phyloP scores from a whole-genome alignment of 2,797 vertebrate genomes.

The Zenarchopterus dispar region DNA sequence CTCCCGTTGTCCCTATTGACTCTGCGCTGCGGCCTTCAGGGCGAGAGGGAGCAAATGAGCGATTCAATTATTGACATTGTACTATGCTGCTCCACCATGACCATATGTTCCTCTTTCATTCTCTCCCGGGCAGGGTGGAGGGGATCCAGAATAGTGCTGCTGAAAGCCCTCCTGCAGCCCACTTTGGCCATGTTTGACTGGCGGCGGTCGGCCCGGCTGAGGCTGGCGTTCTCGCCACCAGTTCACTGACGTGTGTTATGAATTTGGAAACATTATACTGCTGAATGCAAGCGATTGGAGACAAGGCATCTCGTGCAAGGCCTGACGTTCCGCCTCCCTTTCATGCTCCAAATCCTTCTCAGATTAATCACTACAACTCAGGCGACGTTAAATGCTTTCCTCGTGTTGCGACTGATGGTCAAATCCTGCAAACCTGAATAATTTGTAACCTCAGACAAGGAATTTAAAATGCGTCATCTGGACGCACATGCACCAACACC shows the following conservation, averaged over 20 bases:
- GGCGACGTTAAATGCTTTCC: background rate
- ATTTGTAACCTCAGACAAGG: constrained; percentile 9
- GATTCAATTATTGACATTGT: constrained; percentile 73
- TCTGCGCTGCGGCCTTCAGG: constrained; percentile 47
- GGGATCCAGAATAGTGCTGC: constrained; percentile 16
- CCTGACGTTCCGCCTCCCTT: constrained; percentile 1
- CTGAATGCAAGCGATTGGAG: background rate
- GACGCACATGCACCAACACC: background rate
- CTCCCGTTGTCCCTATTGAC: constrained; percentile 52
- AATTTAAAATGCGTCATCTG: constrained; percentile 1
- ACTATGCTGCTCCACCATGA: constrained; percentile 45
- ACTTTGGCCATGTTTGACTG: constrained; percentile 11
- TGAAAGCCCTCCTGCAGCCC: constrained; percentile 11
- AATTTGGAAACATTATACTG: constrained; percentile 17
- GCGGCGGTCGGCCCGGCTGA: background rate
- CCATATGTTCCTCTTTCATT: constrained; percentile 64
- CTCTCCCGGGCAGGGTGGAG: constrained; percentile 22
- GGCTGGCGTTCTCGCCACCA: background rate
- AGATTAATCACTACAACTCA: constrained; percentile 11
- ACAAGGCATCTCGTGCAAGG: background rate
- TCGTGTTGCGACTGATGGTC: background rate
- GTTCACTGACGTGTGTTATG: constrained; percentile 8
- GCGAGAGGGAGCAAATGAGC: constrained; percentile 48
- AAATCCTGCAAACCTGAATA: background rate
- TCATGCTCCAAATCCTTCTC: constrained; percentile 21